Conservation (phyloP, 2,888 invertebrate species). For the Drosophila putrida region DNA sequence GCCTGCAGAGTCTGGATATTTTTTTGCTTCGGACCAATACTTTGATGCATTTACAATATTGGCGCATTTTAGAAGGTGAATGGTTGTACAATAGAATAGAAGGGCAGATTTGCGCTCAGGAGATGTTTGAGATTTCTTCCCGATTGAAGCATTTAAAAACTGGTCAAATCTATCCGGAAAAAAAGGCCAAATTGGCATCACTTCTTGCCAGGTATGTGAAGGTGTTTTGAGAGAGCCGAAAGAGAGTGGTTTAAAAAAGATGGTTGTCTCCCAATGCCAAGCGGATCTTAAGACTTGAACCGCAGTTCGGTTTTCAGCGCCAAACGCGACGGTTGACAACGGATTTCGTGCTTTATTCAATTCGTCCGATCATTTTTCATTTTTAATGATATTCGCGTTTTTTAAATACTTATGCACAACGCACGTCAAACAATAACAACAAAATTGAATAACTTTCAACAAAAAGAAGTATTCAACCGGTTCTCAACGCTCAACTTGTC, state of each 20-base stretch:
- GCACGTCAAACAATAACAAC: slow-evolving; percentile 48
- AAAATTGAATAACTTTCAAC: slow-evolving; percentile 54
- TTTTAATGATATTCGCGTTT: slow-evolving; percentile 48
- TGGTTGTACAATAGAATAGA: too few species aligned
- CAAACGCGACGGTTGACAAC: slow-evolving; percentile 56
- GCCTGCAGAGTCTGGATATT: neutral
- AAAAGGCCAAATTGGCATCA: too few species aligned
- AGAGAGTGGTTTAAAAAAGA: slow-evolving; percentile 27
- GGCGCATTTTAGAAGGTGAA: too few species aligned
- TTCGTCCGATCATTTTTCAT: slow-evolving; percentile 9
- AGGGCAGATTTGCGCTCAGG: too few species aligned
- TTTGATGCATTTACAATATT: too few species aligned
- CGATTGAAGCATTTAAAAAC: too few species aligned
- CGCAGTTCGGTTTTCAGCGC: slow-evolving; percentile 58
- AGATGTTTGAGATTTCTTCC: too few species aligned
- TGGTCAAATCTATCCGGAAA: too few species aligned
- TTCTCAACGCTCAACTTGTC: slow-evolving; percentile 44
- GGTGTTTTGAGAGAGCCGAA: slow-evolving; percentile 28
- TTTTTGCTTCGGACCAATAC: neutral
- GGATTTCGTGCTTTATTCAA: slow-evolving; percentile 8
- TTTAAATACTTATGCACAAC: slow-evolving; percentile 59
- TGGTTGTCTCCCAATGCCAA: slow-evolving; percentile 50
- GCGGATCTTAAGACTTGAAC: slow-evolving; percentile 45
- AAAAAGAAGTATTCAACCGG: slow-evolving; percentile 61
- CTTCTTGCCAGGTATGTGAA: slow-evolving; percentile 10